Base-by-base conservation (phyloP, 2,888 invertebrate species). In the Agonopterix alstromeriana region DNA sequence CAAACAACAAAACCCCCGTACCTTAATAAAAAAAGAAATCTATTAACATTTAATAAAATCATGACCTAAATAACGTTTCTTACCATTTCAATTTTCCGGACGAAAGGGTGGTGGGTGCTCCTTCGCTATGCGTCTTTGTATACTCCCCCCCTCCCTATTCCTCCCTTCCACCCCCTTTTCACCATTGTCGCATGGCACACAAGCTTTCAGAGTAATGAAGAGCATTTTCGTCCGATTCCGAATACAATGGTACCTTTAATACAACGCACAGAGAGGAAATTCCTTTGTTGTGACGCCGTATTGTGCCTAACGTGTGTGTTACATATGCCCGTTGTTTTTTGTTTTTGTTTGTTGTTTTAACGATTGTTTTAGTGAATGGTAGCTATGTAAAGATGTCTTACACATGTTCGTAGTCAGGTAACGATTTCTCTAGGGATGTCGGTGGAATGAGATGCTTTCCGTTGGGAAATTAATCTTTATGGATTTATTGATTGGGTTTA, bases 131-230 rank as follows among this genome's bases (percentile, higher is more conserved):
- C 77, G 80, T 80, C 83, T 84, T 84, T 83, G 82, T 86, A 60
- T 67, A 66, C 68, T 65, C 60, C 67, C 65, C 65, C 61, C 55
- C 50, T 44, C 52, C 56, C 55, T 52, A 55, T 59, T 55, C 50
- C 47, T 41, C 51, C 53, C 48, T 49, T 55, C 61, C 63, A 58
- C 67, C 70, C 70, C 69, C 68, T 58, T 63, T 70, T 69, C 71
- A 61, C 81, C 77, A 87, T 88, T 88, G 88, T 88, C 82, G 82
- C 78, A 82, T 77, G 77, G 84, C 84, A 87, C 82, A 83, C 84
- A 82, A 86, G 89, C 89, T 89, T 88, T 89, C 89, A 88, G 79
- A 82, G 85, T 89, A 89, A 89, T 89, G 89, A 89, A 89, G 89
- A 89, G 88, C 86, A 89, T 89, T 89, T 89, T 89, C 87, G 89